These are phyloP conservation scores for Apodemus sylvaticus DNA, from an alignment of 2,113 vertebrate genomes.

Conservation along the genomic window DNA sequence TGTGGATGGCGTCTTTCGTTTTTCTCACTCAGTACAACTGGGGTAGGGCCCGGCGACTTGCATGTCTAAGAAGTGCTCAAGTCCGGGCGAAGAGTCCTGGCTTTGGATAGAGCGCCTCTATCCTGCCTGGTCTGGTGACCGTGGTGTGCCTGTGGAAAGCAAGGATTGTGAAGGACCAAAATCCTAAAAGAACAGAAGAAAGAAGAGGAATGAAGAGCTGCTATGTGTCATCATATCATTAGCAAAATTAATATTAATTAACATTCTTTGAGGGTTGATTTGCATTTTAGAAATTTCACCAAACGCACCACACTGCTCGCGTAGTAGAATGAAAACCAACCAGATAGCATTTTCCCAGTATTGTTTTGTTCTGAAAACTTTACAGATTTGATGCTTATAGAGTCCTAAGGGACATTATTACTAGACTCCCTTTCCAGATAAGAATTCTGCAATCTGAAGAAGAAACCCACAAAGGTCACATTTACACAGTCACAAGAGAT, in stretches of 20 bases:
- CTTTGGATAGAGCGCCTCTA: background rate
- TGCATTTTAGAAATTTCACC: background rate
- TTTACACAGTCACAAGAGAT: conserved; percentile 1
- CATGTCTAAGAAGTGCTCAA: background rate
- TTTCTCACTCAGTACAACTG: background rate
- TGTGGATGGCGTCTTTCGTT: background rate
- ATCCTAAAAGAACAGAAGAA: background rate
- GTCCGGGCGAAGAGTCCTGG: background rate
- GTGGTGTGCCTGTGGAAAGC: background rate
- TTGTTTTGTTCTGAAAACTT: background rate
- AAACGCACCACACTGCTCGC: background rate
- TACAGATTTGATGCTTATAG: conserved; percentile 1
- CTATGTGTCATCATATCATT: background rate
- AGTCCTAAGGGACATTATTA: background rate
- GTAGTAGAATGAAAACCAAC: background rate
- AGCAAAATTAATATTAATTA: conserved; percentile 23
- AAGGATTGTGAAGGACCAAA: background rate
- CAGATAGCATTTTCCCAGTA: background rate
- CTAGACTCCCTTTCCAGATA: conserved; percentile 22
- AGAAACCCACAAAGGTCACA: background rate
- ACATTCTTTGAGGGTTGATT: background rate
- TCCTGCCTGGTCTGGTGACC: background rate
- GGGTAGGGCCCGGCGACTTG: background rate
- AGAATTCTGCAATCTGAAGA: background rate
- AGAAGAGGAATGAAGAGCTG: background rate